These are phyloP conservation scores for Balaeniceps rex DNA, from an alignment of 2,113 vertebrate genomes.

Conservation along the genomic window DNA sequence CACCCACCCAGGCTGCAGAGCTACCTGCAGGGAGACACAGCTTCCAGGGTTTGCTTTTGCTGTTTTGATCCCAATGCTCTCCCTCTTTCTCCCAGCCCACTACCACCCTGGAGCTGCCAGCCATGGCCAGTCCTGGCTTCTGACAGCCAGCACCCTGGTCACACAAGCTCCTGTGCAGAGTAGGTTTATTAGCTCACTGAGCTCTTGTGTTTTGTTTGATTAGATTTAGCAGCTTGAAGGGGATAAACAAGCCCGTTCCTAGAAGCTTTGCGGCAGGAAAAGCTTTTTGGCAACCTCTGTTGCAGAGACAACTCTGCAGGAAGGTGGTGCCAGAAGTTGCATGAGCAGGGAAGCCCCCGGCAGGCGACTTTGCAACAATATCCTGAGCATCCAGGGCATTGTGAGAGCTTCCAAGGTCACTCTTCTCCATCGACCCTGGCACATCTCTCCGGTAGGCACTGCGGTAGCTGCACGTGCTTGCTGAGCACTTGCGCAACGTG, in stretches of 20 bases:
- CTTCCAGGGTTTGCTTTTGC: not conserved
- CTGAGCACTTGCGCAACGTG: not conserved
- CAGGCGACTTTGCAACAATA: not conserved
- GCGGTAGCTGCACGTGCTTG: not conserved
- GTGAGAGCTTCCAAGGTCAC: not conserved
- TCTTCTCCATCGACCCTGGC: not conserved
- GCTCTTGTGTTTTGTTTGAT: not conserved
- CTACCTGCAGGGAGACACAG: not conserved
- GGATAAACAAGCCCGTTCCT: not conserved
- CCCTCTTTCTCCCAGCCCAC: not conserved
- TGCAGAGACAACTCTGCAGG: not conserved
- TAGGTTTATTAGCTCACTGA: not conserved
- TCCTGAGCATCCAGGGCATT: not conserved
- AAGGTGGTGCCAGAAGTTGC: not conserved
- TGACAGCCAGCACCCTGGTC: not conserved
- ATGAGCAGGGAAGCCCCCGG: not conserved
- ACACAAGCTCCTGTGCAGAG: not conserved
- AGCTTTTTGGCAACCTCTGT: not conserved
- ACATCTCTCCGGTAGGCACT: not conserved
- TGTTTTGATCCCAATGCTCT: not conserved
- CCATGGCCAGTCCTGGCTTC: not conserved
- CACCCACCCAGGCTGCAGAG: not conserved
- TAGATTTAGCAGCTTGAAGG: not conserved
- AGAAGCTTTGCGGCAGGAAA: not conserved
- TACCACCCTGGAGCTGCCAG: not conserved